Evolutionary conservation across 2,113 vertebrate species (phyloP).

Genomic region (Syngnathus typhle): DNA sequence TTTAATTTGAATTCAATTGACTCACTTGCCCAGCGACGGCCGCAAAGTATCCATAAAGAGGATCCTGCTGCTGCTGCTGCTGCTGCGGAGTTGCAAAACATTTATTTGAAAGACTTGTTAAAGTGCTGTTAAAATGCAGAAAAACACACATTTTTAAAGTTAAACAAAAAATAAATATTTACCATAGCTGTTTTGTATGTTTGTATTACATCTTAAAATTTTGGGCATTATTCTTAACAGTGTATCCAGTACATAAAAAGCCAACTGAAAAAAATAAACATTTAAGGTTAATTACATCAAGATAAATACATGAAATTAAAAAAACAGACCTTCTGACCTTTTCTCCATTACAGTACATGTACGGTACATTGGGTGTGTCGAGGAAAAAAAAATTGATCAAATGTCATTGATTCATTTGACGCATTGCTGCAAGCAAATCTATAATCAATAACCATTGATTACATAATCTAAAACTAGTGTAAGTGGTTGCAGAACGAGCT

Average conservation of each 20-base stretch:
- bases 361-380: not conserved
- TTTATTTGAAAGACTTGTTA: not conserved
- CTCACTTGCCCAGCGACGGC: constrained; percentile 69
- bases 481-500: too few species aligned
- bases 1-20: not conserved
- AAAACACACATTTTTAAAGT: too few species aligned
- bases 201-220: too few species aligned
- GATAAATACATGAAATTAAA: too few species aligned
- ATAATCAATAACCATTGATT: not conserved
- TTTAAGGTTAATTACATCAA: too few species aligned
- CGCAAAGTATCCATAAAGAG: constrained; percentile 66
- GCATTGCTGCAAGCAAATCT: not conserved
- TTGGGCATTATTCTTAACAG: too few species aligned
- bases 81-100: not conserved
- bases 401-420: not conserved
- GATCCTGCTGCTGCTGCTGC: constrained; percentile 61
- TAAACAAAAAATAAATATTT: too few species aligned
- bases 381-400: not conserved
- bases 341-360: not conserved
- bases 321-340: not conserved
- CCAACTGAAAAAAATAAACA: too few species aligned
- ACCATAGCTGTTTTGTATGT: too few species aligned
- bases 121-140: too few species aligned
- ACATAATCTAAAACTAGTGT: not conserved
- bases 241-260: too few species aligned